phyloP scores from a whole-genome alignment of 2,797 vertebrate species.

The Percopsis omiscomaycus region DNA sequence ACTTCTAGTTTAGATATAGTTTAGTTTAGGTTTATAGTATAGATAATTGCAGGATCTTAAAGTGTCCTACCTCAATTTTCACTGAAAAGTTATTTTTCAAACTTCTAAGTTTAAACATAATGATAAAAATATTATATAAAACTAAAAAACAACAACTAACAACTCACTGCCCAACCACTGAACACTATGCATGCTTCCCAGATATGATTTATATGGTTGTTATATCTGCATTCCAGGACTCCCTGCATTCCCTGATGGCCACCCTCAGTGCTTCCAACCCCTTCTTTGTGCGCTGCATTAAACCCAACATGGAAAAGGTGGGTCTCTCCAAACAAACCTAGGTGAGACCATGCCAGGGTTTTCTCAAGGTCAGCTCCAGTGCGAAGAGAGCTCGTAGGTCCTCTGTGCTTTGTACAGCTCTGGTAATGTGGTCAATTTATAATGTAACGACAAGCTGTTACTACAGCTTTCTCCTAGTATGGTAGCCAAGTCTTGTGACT shows the following conservation, averaged over 20 bases:
- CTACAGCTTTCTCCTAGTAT: constrained; percentile 5
- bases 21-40: too few relatives aligned
- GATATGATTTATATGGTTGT: constrained; percentile 21
- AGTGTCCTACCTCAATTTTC: too few relatives aligned
- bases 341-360: constrained; percentile 47
- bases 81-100: too few relatives aligned
- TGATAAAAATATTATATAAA: too few relatives aligned
- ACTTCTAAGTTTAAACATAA: too few relatives aligned
- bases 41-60: too few relatives aligned
- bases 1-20: too few relatives aligned
- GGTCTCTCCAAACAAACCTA: constrained; percentile 50
- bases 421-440: constrained; percentile 1
- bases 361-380: constrained; percentile 48
- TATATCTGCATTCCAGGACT: constrained; percentile 79
- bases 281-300: constrained; percentile 94
- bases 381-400: constrained; percentile 5
- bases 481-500: constrained; percentile 20
- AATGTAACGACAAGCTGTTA: constrained; percentile 7
- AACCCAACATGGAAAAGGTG: constrained; percentile 93
- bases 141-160: too few relatives aligned
- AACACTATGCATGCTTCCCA: background rate
- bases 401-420: background rate
- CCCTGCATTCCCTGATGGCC: constrained; percentile 90
- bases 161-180: too few relatives aligned
- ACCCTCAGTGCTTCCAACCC: constrained; percentile 90